Percentiles rank a stretch among this genome's conserved stretches.
These are phyloP conservation scores for Erpobdella octoculata DNA, from an alignment of 2,888 invertebrate species.

Conservation along the genomic window DNA sequence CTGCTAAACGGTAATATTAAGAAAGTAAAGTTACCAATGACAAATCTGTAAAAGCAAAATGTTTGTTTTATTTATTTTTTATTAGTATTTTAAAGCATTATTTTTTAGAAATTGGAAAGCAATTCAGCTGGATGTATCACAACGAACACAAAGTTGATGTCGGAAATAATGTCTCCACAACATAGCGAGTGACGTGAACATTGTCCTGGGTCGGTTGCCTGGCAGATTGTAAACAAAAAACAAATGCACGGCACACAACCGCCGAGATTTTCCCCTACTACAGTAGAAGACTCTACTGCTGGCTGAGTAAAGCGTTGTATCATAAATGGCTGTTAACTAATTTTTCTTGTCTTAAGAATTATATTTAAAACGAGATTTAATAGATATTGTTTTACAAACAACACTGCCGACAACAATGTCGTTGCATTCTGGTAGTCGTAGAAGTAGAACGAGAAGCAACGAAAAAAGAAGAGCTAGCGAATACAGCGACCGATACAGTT, in stretches of 20 bases:
- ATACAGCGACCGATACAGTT: not conserved
- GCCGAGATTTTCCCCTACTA: no score
- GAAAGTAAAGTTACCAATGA: no score
- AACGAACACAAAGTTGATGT: not conserved
- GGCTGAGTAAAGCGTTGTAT: not conserved
- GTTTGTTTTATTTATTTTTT: not conserved
- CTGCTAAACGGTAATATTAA: no score
- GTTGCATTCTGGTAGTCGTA: not conserved
- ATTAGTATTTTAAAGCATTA: not conserved
- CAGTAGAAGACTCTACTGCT: not conserved
- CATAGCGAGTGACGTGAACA: not conserved
- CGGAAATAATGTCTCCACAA: no score
- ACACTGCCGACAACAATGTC: no score
- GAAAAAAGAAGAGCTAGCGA: constrained; percentile 4
- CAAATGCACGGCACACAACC: no score
- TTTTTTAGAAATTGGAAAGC: not conserved
- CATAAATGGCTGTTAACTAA: not conserved
- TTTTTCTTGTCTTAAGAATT: not conserved
- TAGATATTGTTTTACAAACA: no score
- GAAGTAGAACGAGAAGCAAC: not conserved
- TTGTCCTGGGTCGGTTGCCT: not conserved
- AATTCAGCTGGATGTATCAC: not conserved
- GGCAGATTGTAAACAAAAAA: constrained; percentile 10
- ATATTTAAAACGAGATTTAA: not conserved
- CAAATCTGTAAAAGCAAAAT: no score